Percentiles rank a stretch among this genome's conserved stretches.
These are phyloP conservation scores for Philhelius pedissequus DNA, from an alignment of 2,888 invertebrate species.

Conservation along the genomic window DNA sequence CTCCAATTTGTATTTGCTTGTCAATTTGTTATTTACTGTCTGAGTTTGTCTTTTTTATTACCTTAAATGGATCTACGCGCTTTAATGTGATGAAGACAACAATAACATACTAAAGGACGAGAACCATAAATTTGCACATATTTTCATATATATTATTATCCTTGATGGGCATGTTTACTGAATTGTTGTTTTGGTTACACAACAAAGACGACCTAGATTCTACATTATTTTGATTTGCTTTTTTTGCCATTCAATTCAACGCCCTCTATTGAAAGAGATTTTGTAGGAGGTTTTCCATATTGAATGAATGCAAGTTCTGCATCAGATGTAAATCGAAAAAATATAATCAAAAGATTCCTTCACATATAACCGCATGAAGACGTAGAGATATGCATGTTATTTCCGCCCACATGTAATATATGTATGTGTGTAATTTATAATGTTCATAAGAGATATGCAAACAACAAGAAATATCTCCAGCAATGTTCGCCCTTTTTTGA, in stretches of 20 bases:
- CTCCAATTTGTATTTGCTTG: slow-evolving; percentile 11
- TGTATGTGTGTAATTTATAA: not conserved
- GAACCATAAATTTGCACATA: not conserved
- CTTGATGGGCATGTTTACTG: not conserved
- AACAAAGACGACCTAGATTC: slow-evolving; percentile 8
- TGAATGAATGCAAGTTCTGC: not conserved
- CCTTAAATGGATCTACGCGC: slow-evolving; percentile 2
- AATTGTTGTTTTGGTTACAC: slow-evolving; percentile 1
- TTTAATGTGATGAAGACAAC: not conserved
- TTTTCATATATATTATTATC: not conserved
- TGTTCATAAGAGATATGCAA: not conserved
- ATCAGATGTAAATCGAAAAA: not conserved
- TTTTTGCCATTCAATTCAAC: not conserved
- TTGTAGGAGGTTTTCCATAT: not conserved
- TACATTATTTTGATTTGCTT: not conserved
- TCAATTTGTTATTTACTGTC: slow-evolving; percentile 8
- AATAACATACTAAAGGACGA: not conserved
- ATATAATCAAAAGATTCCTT: not conserved
- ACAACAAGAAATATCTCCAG: slow-evolving; percentile 9
- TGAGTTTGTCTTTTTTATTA: slow-evolving; percentile 22
- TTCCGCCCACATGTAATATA: slow-evolving; percentile 10
- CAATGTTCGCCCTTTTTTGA: slow-evolving; percentile 26
- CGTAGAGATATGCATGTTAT: no score
- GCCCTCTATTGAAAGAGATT: not conserved
- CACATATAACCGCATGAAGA: slow-evolving; percentile 20